Percentiles rank a stretch among this genome's conserved stretches.
Evolutionary conservation across 2,113 vertebrate genomes (phyloP).

Genomic region (Leptodactylus fuscus): DNA sequence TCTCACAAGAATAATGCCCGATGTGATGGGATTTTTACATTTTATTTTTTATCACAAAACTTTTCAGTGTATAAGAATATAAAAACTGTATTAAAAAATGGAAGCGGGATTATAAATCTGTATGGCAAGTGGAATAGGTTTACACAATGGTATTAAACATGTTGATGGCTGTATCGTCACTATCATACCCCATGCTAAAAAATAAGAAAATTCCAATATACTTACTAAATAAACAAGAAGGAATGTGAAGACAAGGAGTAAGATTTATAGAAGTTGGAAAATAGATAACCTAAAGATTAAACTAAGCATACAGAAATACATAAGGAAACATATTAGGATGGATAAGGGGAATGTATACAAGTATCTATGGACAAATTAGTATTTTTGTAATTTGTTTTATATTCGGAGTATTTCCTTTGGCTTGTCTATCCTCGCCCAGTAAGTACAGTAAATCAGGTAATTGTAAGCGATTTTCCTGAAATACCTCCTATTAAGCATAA

Average conservation of each 20-base stretch:
- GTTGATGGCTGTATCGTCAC: neutral
- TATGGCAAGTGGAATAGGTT: neutral
- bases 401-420: neutral
- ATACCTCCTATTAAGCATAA: neutral
- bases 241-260: neutral
- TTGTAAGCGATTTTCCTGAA: neutral
- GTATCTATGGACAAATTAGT: no score
- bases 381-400: neutral
- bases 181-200: neutral
- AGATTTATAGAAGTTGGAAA: neutral
- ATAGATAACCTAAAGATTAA: neutral
- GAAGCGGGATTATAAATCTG: neutral
- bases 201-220: neutral
- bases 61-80: no score
- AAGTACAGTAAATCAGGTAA: neutral
- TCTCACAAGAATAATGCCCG: conserved; percentile 4
- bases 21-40: conserved; percentile 10
- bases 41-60: neutral
- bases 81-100: no score
- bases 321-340: neutral
- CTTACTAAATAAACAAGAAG: neutral
- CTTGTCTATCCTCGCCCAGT: neutral
- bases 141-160: neutral
- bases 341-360: neutral
- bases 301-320: neutral